Percentiles rank a stretch among this genome's conserved stretches.
Evolutionary conservation across 2,888 invertebrate species (phyloP).

Genomic region (Microctonus brassicae): DNA sequence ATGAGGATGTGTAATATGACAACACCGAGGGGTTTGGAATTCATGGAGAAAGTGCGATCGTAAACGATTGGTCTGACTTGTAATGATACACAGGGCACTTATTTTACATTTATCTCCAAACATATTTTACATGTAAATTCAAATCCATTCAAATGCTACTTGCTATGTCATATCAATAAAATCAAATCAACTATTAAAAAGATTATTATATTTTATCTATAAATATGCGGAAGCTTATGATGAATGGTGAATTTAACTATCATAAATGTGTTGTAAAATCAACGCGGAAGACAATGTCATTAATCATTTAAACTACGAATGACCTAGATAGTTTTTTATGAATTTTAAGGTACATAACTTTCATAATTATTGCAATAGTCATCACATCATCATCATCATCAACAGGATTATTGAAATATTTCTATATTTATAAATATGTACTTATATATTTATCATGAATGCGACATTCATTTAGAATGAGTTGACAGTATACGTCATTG

Average conservation of each 20-base stretch:
- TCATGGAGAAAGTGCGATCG: slow-evolving; percentile 48
- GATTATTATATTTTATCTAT: background rate
- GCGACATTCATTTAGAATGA: slow-evolving; percentile 33
- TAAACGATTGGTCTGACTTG: slow-evolving; percentile 5
- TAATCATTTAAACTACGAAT: background rate
- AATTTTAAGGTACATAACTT: background rate
- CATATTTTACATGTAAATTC: background rate
- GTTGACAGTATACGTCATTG: slow-evolving; percentile 47
- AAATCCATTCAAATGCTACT: background rate
- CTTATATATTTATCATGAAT: background rate
- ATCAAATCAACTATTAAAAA: background rate
- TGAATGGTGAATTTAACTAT: background rate
- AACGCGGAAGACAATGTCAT: background rate
- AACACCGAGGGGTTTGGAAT: slow-evolving; percentile 47
- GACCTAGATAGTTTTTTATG: background rate
- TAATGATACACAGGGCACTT: background rate
- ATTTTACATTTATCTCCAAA: background rate
- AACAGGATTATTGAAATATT: background rate
- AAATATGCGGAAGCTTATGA: background rate
- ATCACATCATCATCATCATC: background rate
- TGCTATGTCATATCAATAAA: background rate
- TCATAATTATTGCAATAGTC: background rate
- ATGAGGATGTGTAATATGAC: slow-evolving; percentile 45
- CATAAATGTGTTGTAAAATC: background rate
- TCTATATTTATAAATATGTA: background rate